phyloP scores from a whole-genome alignment of 1,140 invertebrate species.

The Gonioctena quinquepunctata region DNA sequence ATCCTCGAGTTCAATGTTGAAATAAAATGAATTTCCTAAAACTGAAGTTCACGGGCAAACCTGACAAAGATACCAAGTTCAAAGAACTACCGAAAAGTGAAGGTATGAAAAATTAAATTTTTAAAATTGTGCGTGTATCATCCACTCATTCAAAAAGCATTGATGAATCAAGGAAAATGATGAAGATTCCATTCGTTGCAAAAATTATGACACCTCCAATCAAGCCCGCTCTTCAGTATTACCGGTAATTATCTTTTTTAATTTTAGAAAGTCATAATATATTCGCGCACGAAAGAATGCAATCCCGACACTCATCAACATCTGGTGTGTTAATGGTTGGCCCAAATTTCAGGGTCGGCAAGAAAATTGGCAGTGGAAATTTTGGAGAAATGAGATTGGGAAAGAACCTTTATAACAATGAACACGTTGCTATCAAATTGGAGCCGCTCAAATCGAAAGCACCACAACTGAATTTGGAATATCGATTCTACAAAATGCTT shows the following conservation, averaged over 20 bases:
- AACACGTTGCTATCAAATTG: constrained; percentile 99
- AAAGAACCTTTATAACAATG: constrained; percentile 99
- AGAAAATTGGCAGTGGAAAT: constrained; percentile 99
- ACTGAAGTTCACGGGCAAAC: constrained; percentile 32
- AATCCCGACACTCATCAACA: constrained; percentile 31
- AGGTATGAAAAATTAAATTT: neutral
- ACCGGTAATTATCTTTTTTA: constrained; percentile 27
- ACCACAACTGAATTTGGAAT: constrained; percentile 99
- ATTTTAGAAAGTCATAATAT: constrained; percentile 37
- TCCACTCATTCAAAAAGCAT: constrained; percentile 14
- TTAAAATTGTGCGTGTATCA: constrained; percentile 17
- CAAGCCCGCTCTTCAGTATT: constrained; percentile 13
- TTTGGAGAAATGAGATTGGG: constrained; percentile 98
- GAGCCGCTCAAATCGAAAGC: constrained; percentile 99
- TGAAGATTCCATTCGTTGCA: neutral
- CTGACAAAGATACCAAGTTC: constrained; percentile 2
- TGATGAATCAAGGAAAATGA: constrained; percentile 3
- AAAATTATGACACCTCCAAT: neutral
- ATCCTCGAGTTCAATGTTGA: constrained; percentile 7
- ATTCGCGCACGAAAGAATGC: constrained; percentile 25
- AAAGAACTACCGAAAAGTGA: constrained; percentile 8
- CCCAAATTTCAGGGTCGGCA: constrained; percentile 98
- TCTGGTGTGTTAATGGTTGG: constrained; percentile 90
- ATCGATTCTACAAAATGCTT: constrained; percentile 99
- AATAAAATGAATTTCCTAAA: constrained; percentile 37